A percentile compares a stretch with the other conserved stretches of the same genome.
Conservation (phyloP, 2,888 invertebrate species). For the Xanthia icteritia region DNA sequence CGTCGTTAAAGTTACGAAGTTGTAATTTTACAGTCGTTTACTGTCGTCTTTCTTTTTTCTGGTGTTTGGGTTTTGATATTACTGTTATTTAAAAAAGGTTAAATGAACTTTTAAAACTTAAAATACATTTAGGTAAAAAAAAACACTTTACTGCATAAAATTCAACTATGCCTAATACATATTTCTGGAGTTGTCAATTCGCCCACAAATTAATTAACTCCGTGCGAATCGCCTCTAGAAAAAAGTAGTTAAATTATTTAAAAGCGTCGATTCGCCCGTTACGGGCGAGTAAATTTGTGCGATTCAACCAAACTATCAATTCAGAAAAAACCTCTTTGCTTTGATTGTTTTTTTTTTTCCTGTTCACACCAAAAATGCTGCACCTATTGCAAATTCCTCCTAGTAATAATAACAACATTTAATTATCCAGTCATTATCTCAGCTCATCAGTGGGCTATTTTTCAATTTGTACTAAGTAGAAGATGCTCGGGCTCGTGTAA, state of each 20-base stretch:
- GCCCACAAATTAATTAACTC: too few species aligned
- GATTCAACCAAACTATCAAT: too few species aligned
- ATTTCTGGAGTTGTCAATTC: too few species aligned
- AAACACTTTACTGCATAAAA: too few species aligned
- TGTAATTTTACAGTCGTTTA: neutral
- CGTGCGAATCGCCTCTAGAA: too few species aligned
- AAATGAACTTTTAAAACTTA: neutral
- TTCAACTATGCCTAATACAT: too few species aligned
- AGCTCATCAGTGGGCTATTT: conserved; percentile 63
- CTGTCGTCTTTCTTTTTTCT: neutral
- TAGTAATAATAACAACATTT: conserved; percentile 20
- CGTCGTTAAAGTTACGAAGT: neutral
- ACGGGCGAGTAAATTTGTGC: too few species aligned
- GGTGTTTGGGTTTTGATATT: neutral
- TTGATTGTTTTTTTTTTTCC: too few species aligned
- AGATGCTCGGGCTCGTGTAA: conserved; percentile 66
- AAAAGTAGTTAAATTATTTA: too few species aligned
- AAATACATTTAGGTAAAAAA: neutral
- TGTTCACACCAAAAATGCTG: neutral
- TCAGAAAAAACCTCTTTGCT: neutral
- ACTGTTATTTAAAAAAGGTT: neutral
- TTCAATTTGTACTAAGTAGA: conserved; percentile 72
- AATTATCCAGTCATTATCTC: conserved; percentile 51
- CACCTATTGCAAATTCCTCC: neutral
- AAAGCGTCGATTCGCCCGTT: too few species aligned